Conservation (phyloP, 2,113 vertebrate species). For the Platycercus adscitus region DNA sequence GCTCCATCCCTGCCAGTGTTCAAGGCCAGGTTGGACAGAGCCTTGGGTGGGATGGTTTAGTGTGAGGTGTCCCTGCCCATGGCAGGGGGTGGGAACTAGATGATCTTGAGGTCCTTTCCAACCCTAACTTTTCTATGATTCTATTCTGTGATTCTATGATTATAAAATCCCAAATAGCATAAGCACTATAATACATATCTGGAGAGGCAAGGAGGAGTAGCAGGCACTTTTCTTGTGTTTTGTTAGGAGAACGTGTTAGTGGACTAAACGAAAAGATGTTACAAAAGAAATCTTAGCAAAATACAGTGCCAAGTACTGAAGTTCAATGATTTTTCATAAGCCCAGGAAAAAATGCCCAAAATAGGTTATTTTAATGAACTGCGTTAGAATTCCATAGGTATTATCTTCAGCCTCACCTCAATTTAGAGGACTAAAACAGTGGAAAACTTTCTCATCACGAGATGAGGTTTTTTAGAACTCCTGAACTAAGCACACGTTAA, state of each 20-base stretch:
- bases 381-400: not conserved
- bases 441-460: not conserved
- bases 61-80: no score
- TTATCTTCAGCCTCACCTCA: not conserved
- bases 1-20: no score
- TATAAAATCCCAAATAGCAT: not conserved
- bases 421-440: not conserved
- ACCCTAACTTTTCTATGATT: no score
- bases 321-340: not conserved
- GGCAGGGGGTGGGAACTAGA: no score
- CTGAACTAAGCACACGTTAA: not conserved
- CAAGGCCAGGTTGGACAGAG: no score
- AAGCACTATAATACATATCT: not conserved
- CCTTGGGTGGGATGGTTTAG: no score
- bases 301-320: not conserved
- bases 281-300: not conserved
- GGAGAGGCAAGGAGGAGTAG: not conserved
- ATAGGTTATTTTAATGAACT: not conserved
- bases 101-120: no score
- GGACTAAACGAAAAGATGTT: not conserved
- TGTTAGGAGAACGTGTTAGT: not conserved
- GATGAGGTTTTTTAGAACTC: not conserved
- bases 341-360: not conserved
- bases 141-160: no score
- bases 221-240: not conserved